Conservation (phyloP, 2,113 vertebrate species). For the Cettia cetti region DNA sequence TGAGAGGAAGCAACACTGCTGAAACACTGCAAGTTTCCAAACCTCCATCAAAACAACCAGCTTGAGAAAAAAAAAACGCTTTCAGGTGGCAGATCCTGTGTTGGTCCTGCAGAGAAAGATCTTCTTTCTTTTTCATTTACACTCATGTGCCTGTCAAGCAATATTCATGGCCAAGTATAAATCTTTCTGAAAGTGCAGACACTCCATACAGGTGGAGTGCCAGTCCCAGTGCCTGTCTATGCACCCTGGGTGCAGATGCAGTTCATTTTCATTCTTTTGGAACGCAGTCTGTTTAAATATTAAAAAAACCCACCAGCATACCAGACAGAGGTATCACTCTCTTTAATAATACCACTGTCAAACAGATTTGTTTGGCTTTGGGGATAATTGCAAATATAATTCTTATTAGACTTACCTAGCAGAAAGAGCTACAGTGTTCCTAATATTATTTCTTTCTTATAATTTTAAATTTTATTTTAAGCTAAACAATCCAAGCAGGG, state of each 20-base stretch:
- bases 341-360: background rate
- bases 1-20: background rate
- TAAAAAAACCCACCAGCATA: background rate
- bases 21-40: background rate
- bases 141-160: background rate
- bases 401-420: background rate
- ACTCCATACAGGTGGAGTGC: background rate
- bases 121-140: background rate
- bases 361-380: background rate
- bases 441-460: background rate
- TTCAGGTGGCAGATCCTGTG: background rate
- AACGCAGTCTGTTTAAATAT: background rate
- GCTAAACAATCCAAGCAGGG: background rate
- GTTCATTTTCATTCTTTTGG: background rate
- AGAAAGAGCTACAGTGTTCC: background rate
- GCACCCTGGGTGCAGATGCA: background rate
- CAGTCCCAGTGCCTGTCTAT: background rate
- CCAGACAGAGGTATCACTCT: background rate
- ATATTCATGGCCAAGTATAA: background rate
- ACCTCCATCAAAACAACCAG: background rate
- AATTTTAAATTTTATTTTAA: background rate
- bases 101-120: background rate
- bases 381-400: background rate
- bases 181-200: background rate
- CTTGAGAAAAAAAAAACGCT: background rate